A percentile compares a stretch with the other conserved stretches of the same genome.
These are phyloP conservation scores for Aptenodytes patagonicus DNA, from an alignment of 2,113 vertebrate genomes.

Conservation along the genomic window DNA sequence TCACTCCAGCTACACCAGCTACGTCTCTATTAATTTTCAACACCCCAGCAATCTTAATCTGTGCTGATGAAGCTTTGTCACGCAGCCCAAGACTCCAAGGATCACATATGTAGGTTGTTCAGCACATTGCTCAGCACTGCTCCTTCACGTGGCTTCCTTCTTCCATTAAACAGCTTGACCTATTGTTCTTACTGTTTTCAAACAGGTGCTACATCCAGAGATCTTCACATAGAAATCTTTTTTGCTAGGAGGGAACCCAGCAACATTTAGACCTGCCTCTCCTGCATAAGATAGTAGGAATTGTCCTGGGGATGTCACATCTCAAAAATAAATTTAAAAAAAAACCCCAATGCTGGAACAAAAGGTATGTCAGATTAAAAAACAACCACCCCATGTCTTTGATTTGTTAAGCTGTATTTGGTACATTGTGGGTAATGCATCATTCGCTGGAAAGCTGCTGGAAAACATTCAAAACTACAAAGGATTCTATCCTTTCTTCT, in stretches of 20 bases:
- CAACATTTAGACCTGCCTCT: not conserved
- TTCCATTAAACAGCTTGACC: not conserved
- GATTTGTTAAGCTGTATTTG: not conserved
- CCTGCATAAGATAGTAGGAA: not conserved
- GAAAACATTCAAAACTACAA: not conserved
- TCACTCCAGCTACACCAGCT: constrained; percentile 31
- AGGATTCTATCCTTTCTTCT: not conserved
- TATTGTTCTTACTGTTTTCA: not conserved
- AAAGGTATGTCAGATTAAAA: not conserved
- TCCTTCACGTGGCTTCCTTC: not conserved
- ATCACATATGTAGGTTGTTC: not conserved
- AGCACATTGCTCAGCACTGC: not conserved
- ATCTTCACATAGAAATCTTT: not conserved
- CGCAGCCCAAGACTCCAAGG: not conserved
- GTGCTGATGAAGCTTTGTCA: not conserved
- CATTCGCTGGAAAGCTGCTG: not conserved
- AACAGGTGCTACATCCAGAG: not conserved
- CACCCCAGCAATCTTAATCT: not conserved
- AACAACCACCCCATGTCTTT: not conserved
- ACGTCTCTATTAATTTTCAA: not conserved
- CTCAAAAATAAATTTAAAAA: not conserved
- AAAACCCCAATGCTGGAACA: not conserved
- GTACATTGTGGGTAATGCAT: not conserved
- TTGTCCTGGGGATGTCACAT: not conserved
- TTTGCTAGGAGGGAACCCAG: not conserved